Percentiles rank a stretch among this genome's conserved stretches.
These are phyloP conservation scores for Odobenus rosmarus DNA, from an alignment of 2,113 vertebrate species.

Conservation along the genomic window DNA sequence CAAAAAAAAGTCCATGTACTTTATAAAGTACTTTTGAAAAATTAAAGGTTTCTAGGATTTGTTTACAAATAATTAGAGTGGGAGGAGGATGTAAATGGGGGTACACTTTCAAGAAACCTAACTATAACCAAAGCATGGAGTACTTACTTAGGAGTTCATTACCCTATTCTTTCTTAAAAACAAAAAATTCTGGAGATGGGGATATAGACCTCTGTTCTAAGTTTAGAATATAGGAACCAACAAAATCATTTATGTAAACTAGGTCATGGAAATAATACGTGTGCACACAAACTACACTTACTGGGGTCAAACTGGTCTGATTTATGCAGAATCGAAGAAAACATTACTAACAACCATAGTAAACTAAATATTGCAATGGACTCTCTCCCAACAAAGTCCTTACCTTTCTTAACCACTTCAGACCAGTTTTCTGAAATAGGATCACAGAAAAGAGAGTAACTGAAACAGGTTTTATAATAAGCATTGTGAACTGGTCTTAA, in stretches of 20 bases:
- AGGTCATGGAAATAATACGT: not conserved
- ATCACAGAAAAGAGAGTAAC: not conserved
- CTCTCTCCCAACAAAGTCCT: not conserved
- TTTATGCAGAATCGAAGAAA: not conserved
- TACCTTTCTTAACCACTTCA: not conserved
- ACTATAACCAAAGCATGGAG: not conserved
- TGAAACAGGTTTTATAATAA: not conserved
- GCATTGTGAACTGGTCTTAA: not conserved
- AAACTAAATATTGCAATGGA: not conserved
- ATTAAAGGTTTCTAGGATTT: not conserved
- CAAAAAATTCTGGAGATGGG: not conserved
- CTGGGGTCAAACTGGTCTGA: not conserved
- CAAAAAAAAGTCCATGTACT: not conserved
- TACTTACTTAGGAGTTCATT: not conserved
- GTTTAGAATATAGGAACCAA: not conserved
- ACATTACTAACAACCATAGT: not conserved
- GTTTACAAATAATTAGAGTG: not conserved
- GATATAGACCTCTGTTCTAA: not conserved
- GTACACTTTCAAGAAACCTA: not conserved
- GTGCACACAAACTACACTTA: not conserved
- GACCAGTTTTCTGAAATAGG: not conserved
- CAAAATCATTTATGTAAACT: not conserved
- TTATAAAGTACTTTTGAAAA: not conserved
- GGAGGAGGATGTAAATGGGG: not conserved
- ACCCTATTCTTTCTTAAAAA: not conserved